These are phyloP conservation scores for Limnephilus lunatus DNA, from an alignment of 2,888 invertebrate species.

Conservation along the genomic window DNA sequence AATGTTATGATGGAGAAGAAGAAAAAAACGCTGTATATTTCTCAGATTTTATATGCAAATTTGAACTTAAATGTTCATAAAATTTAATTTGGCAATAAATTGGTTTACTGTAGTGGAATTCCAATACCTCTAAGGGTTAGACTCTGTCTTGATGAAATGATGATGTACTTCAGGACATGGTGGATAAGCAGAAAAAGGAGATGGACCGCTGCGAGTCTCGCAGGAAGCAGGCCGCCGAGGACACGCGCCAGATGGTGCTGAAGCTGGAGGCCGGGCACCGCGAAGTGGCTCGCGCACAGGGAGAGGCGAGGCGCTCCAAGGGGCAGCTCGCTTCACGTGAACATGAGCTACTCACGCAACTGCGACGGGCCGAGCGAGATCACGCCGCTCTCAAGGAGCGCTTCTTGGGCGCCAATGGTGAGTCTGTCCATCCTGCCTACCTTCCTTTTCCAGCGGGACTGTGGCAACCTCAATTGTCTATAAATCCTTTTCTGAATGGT, in stretches of 20 bases:
- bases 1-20: no score
- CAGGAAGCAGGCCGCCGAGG: slow-evolving; percentile 53
- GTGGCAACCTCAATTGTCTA: no score
- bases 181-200: slow-evolving; percentile 60
- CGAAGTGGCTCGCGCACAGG: slow-evolving; percentile 19
- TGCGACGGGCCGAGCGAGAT: slow-evolving; percentile 56
- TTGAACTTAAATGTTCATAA: no score
- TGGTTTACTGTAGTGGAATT: not conserved
- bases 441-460: no score
- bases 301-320: slow-evolving; percentile 24
- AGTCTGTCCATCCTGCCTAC: not conserved
- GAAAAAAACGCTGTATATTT: no score
- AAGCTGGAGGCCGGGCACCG: slow-evolving; percentile 49
- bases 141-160: not conserved
- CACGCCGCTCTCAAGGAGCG: slow-evolving; percentile 56
- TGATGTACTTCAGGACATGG: slow-evolving; percentile 51
- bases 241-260: slow-evolving; percentile 41
- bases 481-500: no score
- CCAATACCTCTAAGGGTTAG: no score
- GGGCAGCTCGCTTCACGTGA: slow-evolving; percentile 42
- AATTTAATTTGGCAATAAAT: no score
- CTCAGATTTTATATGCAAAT: no score
- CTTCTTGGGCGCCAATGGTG: slow-evolving; percentile 58
- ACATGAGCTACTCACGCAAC: slow-evolving; percentile 42
- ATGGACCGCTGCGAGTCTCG: slow-evolving; percentile 38